phyloP scores from a whole-genome alignment of 2,113 vertebrate species.

The Cricetomys ansorgei region DNA sequence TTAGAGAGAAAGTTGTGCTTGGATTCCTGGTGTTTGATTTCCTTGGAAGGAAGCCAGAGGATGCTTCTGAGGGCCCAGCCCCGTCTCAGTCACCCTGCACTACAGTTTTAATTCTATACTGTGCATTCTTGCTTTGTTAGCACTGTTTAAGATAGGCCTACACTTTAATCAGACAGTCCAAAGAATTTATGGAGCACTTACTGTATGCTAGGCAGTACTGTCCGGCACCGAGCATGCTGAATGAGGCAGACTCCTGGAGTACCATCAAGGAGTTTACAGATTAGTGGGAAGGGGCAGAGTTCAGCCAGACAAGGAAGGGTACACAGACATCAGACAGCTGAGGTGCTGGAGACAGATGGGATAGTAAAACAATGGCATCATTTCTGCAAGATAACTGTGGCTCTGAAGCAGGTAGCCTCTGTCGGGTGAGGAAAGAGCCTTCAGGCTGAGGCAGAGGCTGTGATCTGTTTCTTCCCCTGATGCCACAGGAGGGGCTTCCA shows the following conservation, averaged over 20 bases:
- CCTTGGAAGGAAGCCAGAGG: neutral
- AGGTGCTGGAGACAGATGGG: neutral
- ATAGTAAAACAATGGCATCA: neutral
- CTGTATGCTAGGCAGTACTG: neutral
- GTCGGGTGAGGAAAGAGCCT: neutral
- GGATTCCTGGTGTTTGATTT: conserved; percentile 1
- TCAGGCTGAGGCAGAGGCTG: neutral
- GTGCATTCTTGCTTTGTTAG: neutral
- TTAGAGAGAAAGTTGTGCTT: neutral
- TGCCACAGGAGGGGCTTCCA: neutral
- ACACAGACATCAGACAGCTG: neutral
- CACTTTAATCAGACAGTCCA: neutral
- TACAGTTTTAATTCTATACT: neutral
- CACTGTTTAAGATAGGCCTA: neutral
- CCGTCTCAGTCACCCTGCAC: neutral
- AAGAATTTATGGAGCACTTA: neutral
- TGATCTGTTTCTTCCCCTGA: neutral
- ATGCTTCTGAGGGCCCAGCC: neutral
- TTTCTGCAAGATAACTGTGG: neutral
- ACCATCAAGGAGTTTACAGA: neutral
- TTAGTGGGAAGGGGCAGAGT: neutral
- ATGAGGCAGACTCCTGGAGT: neutral
- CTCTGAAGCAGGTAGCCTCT: neutral
- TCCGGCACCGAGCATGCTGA: neutral
- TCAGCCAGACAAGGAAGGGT: neutral